These are phyloP conservation scores for Ophion ventricosus DNA, from an alignment of 2,888 invertebrate genomes.

Conservation along the genomic window DNA sequence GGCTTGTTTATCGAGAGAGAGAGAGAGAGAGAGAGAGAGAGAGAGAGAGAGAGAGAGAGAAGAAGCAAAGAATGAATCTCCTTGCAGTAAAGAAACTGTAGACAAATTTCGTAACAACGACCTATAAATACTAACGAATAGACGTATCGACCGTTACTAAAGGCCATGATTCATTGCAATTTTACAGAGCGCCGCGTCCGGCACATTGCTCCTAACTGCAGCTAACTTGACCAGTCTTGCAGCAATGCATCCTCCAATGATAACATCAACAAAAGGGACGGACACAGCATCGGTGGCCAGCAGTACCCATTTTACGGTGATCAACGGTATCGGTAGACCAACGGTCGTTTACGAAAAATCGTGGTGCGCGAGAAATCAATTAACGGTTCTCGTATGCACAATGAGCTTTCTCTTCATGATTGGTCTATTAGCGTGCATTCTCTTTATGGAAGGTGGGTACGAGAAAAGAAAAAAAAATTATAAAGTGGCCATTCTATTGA, in stretches of 20 bases:
- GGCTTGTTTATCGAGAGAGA: too few relatives aligned
- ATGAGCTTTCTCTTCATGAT: slow-evolving; percentile 93
- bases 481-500: not conserved
- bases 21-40: too few relatives aligned
- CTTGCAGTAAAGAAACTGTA: too few relatives aligned
- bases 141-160: not conserved
- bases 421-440: slow-evolving; percentile 91
- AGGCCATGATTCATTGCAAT: slow-evolving; percentile 18
- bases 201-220: slow-evolving; percentile 91
- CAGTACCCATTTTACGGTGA: slow-evolving; percentile 94
- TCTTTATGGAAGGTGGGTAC: slow-evolving; percentile 94
- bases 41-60: too few relatives aligned
- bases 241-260: slow-evolving; percentile 82
- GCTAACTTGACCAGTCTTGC: slow-evolving; percentile 87
- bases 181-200: slow-evolving; percentile 91
- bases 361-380: slow-evolving; percentile 91
- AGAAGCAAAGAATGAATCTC: too few relatives aligned
- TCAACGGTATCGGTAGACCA: slow-evolving; percentile 89
- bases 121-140: too few relatives aligned
- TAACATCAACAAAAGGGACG: slow-evolving; percentile 84
- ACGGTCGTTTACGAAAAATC: slow-evolving; percentile 86
- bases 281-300: slow-evolving; percentile 92
- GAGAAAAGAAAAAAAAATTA: not conserved
- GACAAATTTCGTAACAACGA: too few relatives aligned
- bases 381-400: slow-evolving; percentile 91